These are phyloP conservation scores for Hemichromis elongatus DNA, from an alignment of 2,113 vertebrate species.

Conservation along the genomic window DNA sequence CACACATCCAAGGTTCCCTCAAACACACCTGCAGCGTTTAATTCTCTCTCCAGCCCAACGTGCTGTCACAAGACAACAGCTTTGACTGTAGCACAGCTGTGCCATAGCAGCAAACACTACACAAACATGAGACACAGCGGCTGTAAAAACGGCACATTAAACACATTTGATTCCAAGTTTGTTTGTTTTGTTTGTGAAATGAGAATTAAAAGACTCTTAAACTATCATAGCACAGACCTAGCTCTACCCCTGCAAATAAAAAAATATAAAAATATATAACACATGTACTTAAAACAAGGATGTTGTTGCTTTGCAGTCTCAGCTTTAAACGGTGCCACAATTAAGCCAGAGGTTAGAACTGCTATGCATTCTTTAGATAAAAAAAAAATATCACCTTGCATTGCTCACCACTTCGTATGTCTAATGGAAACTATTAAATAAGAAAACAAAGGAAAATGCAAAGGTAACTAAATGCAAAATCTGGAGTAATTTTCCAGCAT, in stretches of 20 bases:
- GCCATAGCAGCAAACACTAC: constrained; percentile 20
- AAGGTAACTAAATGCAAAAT: constrained; percentile 64
- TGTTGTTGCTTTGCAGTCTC: neutral
- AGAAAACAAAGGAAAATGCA: constrained; percentile 31
- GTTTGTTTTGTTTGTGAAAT: neutral
- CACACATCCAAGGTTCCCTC: constrained; percentile 59
- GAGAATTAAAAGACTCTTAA: neutral
- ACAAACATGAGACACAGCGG: constrained; percentile 3
- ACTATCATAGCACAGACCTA: neutral
- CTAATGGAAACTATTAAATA: constrained; percentile 67
- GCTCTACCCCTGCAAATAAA: neutral
- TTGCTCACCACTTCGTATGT: constrained; percentile 12
- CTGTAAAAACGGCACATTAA: neutral
- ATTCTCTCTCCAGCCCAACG: constrained; percentile 41
- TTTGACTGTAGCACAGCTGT: constrained; percentile 45
- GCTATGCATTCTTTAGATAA: neutral
- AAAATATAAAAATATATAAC: neutral
- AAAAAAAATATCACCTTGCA: constrained; percentile 10
- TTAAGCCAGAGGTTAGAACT: neutral
- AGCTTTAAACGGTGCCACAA: neutral
- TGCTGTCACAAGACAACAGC: constrained; percentile 51
- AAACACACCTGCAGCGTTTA: constrained; percentile 71
- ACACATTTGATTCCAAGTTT: neutral
- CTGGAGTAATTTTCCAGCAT: constrained; percentile 56
- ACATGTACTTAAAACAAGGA: neutral